Evolutionary conservation across 2,113 vertebrate genomes (phyloP), one percentile per base, ranked within the genome.

Genomic region (Cinclus mexicanus): DNA sequence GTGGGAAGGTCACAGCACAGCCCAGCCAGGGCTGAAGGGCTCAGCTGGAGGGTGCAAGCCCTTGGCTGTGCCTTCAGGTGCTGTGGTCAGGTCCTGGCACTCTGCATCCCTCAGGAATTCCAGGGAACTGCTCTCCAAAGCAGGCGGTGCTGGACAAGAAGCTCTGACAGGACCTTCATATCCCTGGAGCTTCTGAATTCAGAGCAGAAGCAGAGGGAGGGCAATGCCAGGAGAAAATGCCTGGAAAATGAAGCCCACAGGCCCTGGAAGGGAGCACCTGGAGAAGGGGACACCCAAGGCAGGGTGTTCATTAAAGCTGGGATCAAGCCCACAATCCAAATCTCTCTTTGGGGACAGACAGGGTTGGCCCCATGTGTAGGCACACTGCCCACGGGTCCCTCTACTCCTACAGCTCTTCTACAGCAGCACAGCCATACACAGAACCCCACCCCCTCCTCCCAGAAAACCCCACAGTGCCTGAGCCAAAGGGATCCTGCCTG

Each of bases 381-480:
- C 44, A 23, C 1, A 1, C 42, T 77, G 59, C 44, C 61, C 26
- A 3, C 9, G 25, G 20, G 21, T 46, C 37, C 25, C 56, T 68
- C 35, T 41, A 72, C 21, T 64, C 41, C 60, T 63, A 29, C 49
- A 26, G 31, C 21, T 29, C 19, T 21, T 44, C 49, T 8, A 35
- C 1, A 9, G 7, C 44, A 70, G 52, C 42, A 13, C 20, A 65
- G 39, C 23, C 49, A 35, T 3, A 4, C 24, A 24, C 23, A 82
- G 35, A n/a, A 44, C 42, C 17, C 42, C 17, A 7, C 42, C 17
- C 42, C 7, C 17, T 18, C 41, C 17, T 18, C 42, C 42, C 44
- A 76, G 42, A 59, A 59, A 56, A 14, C 7, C 24, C 17, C 7
- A 2, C 0, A 1, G 46, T 47, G 61, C 39, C 79, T 0, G 1